Conservation (phyloP, 1,140 invertebrate species). For the Hylaeus volcanicus region DNA sequence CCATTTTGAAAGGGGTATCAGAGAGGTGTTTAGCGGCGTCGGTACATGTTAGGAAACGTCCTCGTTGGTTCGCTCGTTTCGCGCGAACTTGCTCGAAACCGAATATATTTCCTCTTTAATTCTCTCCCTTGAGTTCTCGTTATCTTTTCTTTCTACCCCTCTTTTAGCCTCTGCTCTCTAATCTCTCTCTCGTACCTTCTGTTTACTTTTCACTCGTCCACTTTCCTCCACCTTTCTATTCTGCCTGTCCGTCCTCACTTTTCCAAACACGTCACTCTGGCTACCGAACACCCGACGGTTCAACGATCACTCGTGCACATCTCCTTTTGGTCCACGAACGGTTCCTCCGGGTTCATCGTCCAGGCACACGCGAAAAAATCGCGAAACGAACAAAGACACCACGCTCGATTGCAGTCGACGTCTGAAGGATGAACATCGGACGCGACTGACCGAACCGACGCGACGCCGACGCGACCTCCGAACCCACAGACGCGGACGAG, state of each 20-base stretch:
- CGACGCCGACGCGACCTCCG: not conserved
- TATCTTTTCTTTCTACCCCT: not conserved
- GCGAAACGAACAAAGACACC: not conserved
- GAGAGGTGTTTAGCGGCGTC: slow-evolving; percentile 32
- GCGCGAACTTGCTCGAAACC: slow-evolving; percentile 22
- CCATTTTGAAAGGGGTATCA: slow-evolving; percentile 68
- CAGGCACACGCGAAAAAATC: not conserved
- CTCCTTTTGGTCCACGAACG: not conserved
- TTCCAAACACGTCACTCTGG: not conserved
- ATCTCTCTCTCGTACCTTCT: slow-evolving; percentile 34
- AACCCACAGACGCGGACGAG: not conserved
- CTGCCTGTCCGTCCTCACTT: not conserved
- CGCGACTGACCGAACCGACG: not conserved
- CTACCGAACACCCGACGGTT: no score
- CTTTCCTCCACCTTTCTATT: slow-evolving; percentile 13
- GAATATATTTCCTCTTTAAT: slow-evolving; percentile 6
- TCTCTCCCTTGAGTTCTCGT: slow-evolving; percentile 3
- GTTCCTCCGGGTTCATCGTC: not conserved
- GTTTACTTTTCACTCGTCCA: slow-evolving; percentile 22
- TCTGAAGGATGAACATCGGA: not conserved
- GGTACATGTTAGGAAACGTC: slow-evolving; percentile 54
- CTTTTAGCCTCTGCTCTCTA: not conserved
- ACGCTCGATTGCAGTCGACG: no score
- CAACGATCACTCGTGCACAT: slow-evolving; percentile 21
- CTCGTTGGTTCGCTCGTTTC: slow-evolving; percentile 27